Base-by-base conservation (phyloP, 2,113 vertebrate species). In the Otocyon megalotis region DNA sequence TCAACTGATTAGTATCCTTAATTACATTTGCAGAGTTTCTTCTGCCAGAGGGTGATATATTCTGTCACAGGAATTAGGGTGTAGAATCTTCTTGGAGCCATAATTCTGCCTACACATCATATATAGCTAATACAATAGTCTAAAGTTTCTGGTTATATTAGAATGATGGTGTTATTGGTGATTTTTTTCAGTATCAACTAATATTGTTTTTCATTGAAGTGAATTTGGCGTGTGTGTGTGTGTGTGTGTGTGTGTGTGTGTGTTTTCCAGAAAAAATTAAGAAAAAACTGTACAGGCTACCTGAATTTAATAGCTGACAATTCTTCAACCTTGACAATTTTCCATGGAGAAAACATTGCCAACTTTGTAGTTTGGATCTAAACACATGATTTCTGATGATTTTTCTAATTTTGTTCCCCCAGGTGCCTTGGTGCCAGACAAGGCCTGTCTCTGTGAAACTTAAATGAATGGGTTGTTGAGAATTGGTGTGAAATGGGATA, bases 171-270 rank as follows among this genome's bases (percentile, higher is more conserved):
- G 53, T 89, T 63, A 11, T 15, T 74, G 43, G 0, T 13, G 12
- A 54, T 53, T 19, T 43, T 85, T 72, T 80, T 71, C 1, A 74
- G 0, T 93, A 3, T 80, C 28, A 28, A 54, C 20, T 92, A 24
- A 62, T 95, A 95, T 77, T 74, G 17, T 26, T 90, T 89, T 80
- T 62, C 17, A 79, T 16, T 86, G 80, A 80, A 84, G n/a, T 87
- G 6, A 82, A 14, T 17, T 74, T 28, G 4, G 71, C 60, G 50
- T 26, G n/a, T 50, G 1, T 60, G 1, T 54, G 8, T 81, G 7
- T 80, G 65, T 67, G 62, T 65, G 26, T 69, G 43, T 28, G 22
- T 43, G 35, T 79, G 48, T 77, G 15, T 77, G 8, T 77, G 26
- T 76, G 4, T 53, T 19, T 54, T 35, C n/a, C 8, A 53, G 0